Conservation (phyloP, 2,888 invertebrate genomes). For the Drosophila affinis region DNA sequence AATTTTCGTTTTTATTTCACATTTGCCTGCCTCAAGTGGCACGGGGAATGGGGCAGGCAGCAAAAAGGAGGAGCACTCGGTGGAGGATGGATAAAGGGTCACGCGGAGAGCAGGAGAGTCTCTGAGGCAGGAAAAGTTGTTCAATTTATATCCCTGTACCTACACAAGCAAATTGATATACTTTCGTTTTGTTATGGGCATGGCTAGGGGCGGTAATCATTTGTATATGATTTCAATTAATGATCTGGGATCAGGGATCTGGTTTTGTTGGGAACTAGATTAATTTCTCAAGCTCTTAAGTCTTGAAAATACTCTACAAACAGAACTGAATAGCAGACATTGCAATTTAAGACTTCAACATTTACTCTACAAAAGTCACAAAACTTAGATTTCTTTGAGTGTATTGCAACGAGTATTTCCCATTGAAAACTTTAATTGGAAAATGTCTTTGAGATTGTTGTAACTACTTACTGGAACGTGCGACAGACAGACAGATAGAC, state of each 20-base stretch:
- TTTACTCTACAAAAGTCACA: background rate
- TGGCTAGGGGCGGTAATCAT: background rate
- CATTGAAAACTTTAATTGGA: constrained; percentile 9
- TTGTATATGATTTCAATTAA: background rate
- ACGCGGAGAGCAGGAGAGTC: background rate
- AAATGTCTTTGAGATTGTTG: background rate
- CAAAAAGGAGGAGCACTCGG: background rate
- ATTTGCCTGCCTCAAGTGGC: constrained; percentile 64
- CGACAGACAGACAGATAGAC: background rate
- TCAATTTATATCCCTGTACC: background rate
- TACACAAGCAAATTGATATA: background rate
- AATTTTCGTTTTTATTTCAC: constrained; percentile 77
- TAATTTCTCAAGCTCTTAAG: too few species aligned
- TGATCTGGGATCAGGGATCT: background rate
- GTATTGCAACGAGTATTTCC: background rate
- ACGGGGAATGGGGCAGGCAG: constrained; percentile 7
- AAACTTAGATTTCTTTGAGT: background rate
- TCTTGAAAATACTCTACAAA: too few species aligned
- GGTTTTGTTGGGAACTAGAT: background rate
- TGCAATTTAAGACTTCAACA: background rate
- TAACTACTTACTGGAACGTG: background rate
- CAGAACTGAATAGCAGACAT: too few species aligned
- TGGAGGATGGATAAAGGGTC: background rate
- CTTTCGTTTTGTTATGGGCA: background rate
- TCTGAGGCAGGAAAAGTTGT: background rate